Evolutionary conservation across 2,888 invertebrate genomes (phyloP).

Genomic region (Acrocyrtus sp.): DNA sequence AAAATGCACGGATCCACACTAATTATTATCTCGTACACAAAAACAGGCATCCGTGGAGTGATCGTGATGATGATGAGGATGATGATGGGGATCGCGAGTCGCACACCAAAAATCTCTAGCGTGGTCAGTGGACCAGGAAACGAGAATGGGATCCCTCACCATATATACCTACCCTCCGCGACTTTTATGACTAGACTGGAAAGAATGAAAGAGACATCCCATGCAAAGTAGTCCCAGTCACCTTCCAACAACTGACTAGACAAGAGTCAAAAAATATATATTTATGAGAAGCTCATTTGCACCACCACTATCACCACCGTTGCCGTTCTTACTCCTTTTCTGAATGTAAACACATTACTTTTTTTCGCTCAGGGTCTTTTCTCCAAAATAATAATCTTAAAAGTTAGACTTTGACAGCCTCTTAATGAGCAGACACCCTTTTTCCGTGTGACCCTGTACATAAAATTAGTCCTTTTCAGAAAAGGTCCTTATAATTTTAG

Average conservation of each 20-base stretch:
- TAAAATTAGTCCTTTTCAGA: too few species aligned
- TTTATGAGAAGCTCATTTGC: not conserved
- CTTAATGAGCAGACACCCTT: too few species aligned
- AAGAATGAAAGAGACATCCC: constrained; percentile 3
- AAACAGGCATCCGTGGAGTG: constrained; percentile 12
- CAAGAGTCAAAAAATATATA: constrained; percentile 7
- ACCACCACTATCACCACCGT: not conserved
- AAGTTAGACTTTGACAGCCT: too few species aligned
- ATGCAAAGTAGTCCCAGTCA: constrained; percentile 31
- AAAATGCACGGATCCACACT: constrained; percentile 62
- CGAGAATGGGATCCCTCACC: constrained; percentile 14
- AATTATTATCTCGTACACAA: constrained; percentile 62
- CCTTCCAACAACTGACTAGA: constrained; percentile 43
- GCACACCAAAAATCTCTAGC: constrained; percentile 27
- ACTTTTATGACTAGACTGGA: constrained; percentile 15
- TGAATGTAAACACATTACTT: too few species aligned
- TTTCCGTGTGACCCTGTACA: too few species aligned
- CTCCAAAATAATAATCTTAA: too few species aligned
- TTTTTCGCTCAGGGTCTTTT: too few species aligned
- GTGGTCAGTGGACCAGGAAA: constrained; percentile 41
- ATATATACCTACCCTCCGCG: too few species aligned
- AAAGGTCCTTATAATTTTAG: too few species aligned
- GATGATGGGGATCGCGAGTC: constrained; percentile 14
- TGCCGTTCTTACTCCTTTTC: too few species aligned
- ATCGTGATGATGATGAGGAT: constrained; percentile 1